A percentile compares a stretch with the other conserved stretches of the same genome.
Conservation (phyloP, 1,140 invertebrate genomes). For the Drosophila equinoxialis region DNA sequence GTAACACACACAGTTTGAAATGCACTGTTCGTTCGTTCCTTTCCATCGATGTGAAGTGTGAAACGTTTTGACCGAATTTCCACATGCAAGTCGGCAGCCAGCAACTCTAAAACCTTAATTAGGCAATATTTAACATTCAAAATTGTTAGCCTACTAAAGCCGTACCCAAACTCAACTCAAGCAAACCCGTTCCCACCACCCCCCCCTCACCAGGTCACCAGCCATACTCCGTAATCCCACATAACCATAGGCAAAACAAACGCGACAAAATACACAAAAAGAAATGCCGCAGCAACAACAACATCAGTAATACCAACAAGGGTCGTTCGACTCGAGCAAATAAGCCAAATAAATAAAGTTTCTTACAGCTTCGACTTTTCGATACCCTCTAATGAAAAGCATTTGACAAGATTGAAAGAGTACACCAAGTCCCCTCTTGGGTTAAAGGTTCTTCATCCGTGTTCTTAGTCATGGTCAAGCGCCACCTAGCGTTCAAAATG, state of each 20-base stretch:
- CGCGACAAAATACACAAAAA: conserved; percentile 53
- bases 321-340: conserved; percentile 41
- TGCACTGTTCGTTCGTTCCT: not conserved
- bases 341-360: not conserved
- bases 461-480: no score
- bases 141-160: conserved; percentile 11
- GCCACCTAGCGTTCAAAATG: no score
- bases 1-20: conserved; percentile 6
- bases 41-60: not conserved
- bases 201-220: not conserved
- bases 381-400: not conserved
- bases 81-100: not conserved
- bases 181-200: not conserved
- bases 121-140: conserved; percentile 44
- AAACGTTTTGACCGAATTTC: conserved; percentile 6
- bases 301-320: conserved; percentile 29
- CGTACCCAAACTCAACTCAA: not conserved
- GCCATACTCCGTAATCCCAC: conserved; percentile 35
- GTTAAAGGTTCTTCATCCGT: no score
- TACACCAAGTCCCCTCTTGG: no score
- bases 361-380: not conserved
- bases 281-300: conserved; percentile 24
- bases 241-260: conserved; percentile 51
- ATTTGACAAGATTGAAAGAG: no score
- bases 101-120: conserved; percentile 36